Conservation (phyloP, 2,797 vertebrate species). For the Catostomus latipinnis region DNA sequence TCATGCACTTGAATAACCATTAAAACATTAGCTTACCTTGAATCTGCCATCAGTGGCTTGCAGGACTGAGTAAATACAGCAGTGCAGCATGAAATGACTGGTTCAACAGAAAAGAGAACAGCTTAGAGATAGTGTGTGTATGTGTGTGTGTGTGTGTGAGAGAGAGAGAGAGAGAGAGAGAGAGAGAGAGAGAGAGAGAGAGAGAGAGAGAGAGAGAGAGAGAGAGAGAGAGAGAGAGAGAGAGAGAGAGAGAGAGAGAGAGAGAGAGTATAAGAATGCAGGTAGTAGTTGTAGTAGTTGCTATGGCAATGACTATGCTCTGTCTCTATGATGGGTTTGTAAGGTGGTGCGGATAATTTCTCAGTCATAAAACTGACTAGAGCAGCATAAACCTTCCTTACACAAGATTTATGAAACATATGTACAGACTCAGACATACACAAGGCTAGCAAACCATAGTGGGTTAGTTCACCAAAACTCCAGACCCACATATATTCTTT, state of each 20-base stretch:
- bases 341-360: constrained; percentile 11
- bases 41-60: constrained; percentile 60
- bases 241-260: constrained; percentile 20
- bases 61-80: constrained; percentile 63
- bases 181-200: constrained; percentile 31
- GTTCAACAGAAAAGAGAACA: constrained; percentile 52
- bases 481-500: no score
- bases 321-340: constrained; percentile 4
- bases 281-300: constrained; percentile 45
- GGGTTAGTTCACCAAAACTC: no score
- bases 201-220: constrained; percentile 36
- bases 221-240: background rate
- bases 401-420: constrained; percentile 10
- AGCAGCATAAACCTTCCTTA: background rate
- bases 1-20: constrained; percentile 16
- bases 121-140: constrained; percentile 19
- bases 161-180: constrained; percentile 21
- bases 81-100: constrained; percentile 54
- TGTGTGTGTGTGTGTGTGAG: constrained; percentile 29
- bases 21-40: constrained; percentile 59
- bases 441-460: constrained; percentile 10
- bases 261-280: constrained; percentile 27
- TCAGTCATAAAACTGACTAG: constrained; percentile 21
- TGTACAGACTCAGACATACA: background rate
- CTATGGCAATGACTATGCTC: constrained; percentile 38